Conservation (phyloP, 2,113 vertebrate species). For the Corythornis cristatus region DNA sequence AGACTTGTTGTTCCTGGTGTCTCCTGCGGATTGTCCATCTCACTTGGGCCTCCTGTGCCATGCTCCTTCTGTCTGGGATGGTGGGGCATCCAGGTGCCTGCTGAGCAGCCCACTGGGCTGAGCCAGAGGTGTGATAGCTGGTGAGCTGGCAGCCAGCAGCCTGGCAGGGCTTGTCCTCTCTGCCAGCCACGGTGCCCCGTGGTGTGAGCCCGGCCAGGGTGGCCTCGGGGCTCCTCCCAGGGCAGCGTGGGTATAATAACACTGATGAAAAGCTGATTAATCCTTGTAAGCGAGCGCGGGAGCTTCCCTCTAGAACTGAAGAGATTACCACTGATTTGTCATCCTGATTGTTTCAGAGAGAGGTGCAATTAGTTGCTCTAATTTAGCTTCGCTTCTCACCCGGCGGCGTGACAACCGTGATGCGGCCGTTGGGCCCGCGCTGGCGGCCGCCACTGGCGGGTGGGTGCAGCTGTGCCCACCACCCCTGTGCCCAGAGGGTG, state of each 20-base stretch:
- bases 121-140: fast-evolving
- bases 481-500: background rate
- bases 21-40: background rate
- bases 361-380: constrained; percentile 67
- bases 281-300: constrained; percentile 23
- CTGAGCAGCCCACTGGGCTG: background rate
- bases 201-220: background rate
- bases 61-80: background rate
- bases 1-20: background rate
- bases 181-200: background rate
- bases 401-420: background rate
- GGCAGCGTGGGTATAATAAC: constrained; percentile 29
- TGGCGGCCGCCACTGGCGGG: background rate
- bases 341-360: constrained; percentile 63
- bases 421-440: background rate
- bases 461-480: background rate
- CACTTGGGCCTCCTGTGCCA: fast-evolving
- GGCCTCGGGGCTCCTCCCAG: constrained; percentile 16
- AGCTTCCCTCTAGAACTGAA: constrained; percentile 51
- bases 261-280: constrained; percentile 67
- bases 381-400: background rate
- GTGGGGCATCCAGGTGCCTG: fast-evolving
- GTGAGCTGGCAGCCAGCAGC: background rate
- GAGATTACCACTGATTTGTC: constrained; percentile 66
- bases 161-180: background rate